phyloP scores from a whole-genome alignment of 2,888 invertebrate genomes.

The Drosophila cognata region DNA sequence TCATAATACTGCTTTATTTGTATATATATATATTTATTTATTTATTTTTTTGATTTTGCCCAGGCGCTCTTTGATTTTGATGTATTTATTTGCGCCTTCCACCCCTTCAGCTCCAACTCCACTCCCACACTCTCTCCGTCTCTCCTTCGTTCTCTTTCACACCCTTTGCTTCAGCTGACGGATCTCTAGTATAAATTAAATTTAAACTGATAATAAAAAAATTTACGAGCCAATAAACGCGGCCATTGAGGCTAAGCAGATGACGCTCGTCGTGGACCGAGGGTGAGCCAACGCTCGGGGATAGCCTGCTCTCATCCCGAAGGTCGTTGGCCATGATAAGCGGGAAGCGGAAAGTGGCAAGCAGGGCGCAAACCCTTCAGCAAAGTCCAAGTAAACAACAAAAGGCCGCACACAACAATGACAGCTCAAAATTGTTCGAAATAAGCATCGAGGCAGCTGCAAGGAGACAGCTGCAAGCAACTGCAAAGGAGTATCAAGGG shows the following conservation, averaged over 20 bases:
- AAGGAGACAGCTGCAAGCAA: not conserved
- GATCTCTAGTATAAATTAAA: conserved; percentile 69
- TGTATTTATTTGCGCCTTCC: conserved; percentile 65
- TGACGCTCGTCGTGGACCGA: not conserved
- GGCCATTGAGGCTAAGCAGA: conserved; percentile 42
- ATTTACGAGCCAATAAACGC: conserved; percentile 78
- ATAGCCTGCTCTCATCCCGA: conserved; percentile 2
- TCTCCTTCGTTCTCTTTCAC: not conserved
- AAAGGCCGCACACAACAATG: conserved; percentile 57
- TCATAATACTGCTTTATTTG: conserved; percentile 40
- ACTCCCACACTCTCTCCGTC: not conserved
- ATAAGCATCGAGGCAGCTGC: conserved; percentile 16
- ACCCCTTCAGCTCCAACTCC: not conserved
- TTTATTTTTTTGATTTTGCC: conserved; percentile 6
- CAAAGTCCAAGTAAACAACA: conserved; percentile 70
- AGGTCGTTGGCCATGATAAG: conserved; percentile 22
- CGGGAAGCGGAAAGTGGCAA: conserved; percentile 3
- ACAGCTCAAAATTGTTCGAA: conserved; percentile 37
- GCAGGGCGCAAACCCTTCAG: conserved; percentile 15
- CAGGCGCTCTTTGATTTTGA: conserved; percentile 68
- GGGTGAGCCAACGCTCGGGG: not conserved
- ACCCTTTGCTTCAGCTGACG: conserved; percentile 21
- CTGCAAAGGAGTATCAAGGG: conserved; percentile 21
- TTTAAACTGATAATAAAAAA: conserved; percentile 78
- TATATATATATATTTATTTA: conserved; percentile 70